A percentile compares a stretch with the other conserved stretches of the same genome.
Evolutionary conservation across 2,888 invertebrate genomes (phyloP).

Genomic region (Ochropleura plecta): DNA sequence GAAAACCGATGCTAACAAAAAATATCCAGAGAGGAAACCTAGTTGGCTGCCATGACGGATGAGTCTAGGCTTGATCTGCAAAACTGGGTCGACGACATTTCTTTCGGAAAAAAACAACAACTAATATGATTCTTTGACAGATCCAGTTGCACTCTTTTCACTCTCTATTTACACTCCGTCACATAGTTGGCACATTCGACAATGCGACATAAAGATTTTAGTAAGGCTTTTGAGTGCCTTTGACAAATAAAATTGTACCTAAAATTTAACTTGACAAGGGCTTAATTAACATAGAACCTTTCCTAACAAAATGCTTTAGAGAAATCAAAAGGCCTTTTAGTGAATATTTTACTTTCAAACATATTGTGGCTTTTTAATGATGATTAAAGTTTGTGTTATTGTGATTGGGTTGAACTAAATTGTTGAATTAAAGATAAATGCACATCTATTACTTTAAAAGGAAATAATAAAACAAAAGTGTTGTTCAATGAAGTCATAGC

Average conservation of each 20-base stretch:
- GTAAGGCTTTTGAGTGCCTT: constrained; percentile 6
- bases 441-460: neutral
- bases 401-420: constrained; percentile 16
- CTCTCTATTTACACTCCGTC: neutral
- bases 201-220: constrained; percentile 14
- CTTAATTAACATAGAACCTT: constrained; percentile 35
- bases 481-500: constrained; percentile 16
- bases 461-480: constrained; percentile 3
- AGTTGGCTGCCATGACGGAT: constrained; percentile 64
- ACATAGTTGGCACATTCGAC: neutral
- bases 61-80: constrained; percentile 58
- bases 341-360: constrained; percentile 36
- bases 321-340: constrained; percentile 33
- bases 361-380: constrained; percentile 42
- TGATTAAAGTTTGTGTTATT: constrained; percentile 13
- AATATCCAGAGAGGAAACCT: constrained; percentile 36
- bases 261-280: constrained; percentile 19
- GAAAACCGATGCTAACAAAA: constrained; percentile 39
- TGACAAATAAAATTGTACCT: constrained; percentile 8
- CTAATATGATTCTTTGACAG: constrained; percentile 23
- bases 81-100: constrained; percentile 68
- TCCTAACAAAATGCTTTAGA: constrained; percentile 27
- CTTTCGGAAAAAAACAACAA: constrained; percentile 24
- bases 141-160: constrained; percentile 13
- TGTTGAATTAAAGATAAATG: neutral